Evolutionary conservation across 2,797 vertebrate genomes (phyloP).

Genomic region (Delichon dasypus): DNA sequence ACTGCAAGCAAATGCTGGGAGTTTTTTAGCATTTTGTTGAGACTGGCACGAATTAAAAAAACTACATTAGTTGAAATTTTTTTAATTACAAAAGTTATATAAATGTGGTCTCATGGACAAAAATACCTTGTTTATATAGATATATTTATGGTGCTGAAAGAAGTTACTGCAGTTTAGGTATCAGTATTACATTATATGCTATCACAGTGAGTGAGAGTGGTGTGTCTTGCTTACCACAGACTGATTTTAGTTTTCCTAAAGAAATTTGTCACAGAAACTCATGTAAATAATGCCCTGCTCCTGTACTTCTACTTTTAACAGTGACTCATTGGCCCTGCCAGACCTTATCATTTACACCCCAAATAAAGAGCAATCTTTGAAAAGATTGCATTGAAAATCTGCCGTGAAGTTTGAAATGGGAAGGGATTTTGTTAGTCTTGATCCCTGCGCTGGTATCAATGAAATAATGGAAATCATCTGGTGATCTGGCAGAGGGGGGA

Average conservation of each 20-base stretch:
- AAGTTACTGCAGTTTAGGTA: background rate
- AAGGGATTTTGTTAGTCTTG: background rate
- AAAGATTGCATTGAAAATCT: background rate
- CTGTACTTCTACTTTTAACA: background rate
- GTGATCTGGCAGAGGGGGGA: background rate
- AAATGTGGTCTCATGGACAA: background rate
- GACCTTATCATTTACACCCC: background rate
- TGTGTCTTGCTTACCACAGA: background rate
- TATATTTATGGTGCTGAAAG: background rate
- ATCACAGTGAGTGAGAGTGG: background rate
- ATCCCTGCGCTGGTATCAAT: background rate
- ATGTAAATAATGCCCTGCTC: background rate
- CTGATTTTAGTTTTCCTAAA: background rate
- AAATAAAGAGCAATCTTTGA: background rate
- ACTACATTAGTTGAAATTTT: background rate
- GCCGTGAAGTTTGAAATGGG: background rate
- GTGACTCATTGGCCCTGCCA: background rate
- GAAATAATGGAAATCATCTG: background rate
- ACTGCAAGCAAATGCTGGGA: background rate
- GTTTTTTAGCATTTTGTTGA: background rate
- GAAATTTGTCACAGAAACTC: background rate
- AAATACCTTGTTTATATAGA: background rate
- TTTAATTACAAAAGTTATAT: background rate
- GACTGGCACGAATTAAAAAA: background rate
- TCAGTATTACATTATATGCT: background rate